A percentile compares a stretch with the other conserved stretches of the same genome.
phyloP scores from a whole-genome alignment of 2,888 invertebrate species.

The Drosophila monieri region DNA sequence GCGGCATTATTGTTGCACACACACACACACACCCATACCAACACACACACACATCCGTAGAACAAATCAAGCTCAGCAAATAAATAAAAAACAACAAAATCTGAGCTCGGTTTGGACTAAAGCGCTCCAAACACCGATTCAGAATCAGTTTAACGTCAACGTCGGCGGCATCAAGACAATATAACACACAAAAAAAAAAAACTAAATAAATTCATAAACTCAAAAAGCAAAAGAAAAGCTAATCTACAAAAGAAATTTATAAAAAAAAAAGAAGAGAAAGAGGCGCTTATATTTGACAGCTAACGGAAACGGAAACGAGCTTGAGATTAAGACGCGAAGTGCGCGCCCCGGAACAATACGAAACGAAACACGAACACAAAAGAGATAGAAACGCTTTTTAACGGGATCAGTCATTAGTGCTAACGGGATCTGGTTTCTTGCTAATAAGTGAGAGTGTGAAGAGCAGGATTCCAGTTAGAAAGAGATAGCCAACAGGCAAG shows the following conservation, averaged over 20 bases:
- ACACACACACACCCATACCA: slow-evolving; percentile 16
- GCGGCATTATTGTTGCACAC: slow-evolving; percentile 41
- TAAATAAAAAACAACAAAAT: slow-evolving; percentile 36
- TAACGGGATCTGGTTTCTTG: slow-evolving; percentile 33
- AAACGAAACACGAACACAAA: slow-evolving; percentile 8
- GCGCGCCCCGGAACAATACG: slow-evolving; percentile 7
- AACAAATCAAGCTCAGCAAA: slow-evolving; percentile 13
- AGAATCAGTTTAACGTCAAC: slow-evolving; percentile 80
- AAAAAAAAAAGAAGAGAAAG: not conserved
- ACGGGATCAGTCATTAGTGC: slow-evolving; percentile 13
- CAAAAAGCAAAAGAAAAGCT: slow-evolving; percentile 34
- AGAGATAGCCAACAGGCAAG: slow-evolving; percentile 19
- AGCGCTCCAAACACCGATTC: slow-evolving; percentile 74
- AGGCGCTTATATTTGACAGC: slow-evolving; percentile 4
- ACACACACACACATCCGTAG: not conserved
- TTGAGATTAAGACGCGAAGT: slow-evolving; percentile 6
- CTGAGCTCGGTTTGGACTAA: slow-evolving; percentile 73
- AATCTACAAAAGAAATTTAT: not conserved
- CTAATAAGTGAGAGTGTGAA: slow-evolving; percentile 35
- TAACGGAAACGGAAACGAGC: slow-evolving; percentile 31
- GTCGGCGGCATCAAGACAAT: slow-evolving; percentile 81
- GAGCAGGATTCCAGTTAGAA: slow-evolving; percentile 32
- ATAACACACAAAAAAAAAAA: slow-evolving; percentile 40
- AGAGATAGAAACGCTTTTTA: slow-evolving; percentile 16
- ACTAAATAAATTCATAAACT: slow-evolving; percentile 4